Evolutionary conservation across 1,140 invertebrate genomes (phyloP), one percentile per base, ranked within the genome.

Genomic region (Bombus huntii): DNA sequence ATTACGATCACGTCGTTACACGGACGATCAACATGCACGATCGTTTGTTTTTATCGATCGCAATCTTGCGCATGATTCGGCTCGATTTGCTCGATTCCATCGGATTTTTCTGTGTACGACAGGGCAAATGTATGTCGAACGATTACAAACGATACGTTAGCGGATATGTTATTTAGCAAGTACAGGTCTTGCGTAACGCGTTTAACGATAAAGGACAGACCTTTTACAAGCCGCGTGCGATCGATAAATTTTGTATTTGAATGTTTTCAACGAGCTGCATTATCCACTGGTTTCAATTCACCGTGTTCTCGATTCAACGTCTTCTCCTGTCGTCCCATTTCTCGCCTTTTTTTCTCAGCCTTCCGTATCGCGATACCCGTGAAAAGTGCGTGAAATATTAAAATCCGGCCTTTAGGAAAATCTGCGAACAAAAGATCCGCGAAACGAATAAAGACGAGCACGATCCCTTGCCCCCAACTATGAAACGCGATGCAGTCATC

Each of bases 311-410:
- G 57, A 39, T 62, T 75, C 62, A 53, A 65, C 79, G 87, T 88
- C 90, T 78, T 85, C 2, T 71, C 76, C 75, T 79, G 75, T 68
- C 76, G 72, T 85, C 80, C 66, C 83, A 83, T 84, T 78, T 65
- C 68, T 85, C 79, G 37, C 53, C 39, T 72, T 44, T 66, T 37
- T 70, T 25, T 71, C 37, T 37, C 37, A 10, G 4, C 37, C 39
- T 22, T 13, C 6, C 6, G 25, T 71, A 13, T 73, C 86, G 75
- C 72, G 31, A n/a, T n/a, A 37, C 34, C n/a, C 59, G 72, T 82
- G 81, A 71, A 71, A 89, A 88, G 39, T 86, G 87, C 72, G 73
- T 76, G 71, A 62, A 86, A 82, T 82, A 86, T 86, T 76, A 82
- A 86, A 81, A 62, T 6, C 28, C 42, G n/a, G 15, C 44, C 44